A percentile compares a stretch with the other conserved stretches of the same genome.
Evolutionary conservation across 1,140 invertebrate genomes (phyloP).

Genomic region (Drosophila mayri): DNA sequence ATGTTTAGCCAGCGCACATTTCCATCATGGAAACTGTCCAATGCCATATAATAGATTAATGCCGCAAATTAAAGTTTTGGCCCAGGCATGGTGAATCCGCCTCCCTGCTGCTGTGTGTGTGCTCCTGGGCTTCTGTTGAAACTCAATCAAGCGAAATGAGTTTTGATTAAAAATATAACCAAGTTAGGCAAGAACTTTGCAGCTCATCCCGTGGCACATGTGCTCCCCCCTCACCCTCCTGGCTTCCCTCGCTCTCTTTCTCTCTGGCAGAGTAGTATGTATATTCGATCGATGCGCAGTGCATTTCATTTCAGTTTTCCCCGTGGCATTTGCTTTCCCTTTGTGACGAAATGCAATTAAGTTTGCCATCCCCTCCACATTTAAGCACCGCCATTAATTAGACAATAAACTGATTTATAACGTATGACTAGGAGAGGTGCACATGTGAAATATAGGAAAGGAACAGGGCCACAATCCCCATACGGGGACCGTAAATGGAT

Average conservation of each 20-base stretch:
- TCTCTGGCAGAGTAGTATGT: too few relatives aligned
- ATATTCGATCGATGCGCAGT: slow-evolving; percentile 33
- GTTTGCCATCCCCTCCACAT: slow-evolving; percentile 2
- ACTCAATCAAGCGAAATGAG: slow-evolving; percentile 79
- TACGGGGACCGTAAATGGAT: neutral
- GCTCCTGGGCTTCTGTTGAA: slow-evolving; percentile 59
- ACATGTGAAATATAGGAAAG: neutral
- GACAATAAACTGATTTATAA: slow-evolving; percentile 74
- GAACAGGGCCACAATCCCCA: neutral
- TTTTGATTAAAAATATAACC: slow-evolving; percentile 82
- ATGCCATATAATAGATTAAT: slow-evolving; percentile 33
- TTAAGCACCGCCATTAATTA: slow-evolving; percentile 58
- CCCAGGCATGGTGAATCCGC: neutral
- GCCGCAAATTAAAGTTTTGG: slow-evolving; percentile 45
- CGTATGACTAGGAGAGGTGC: slow-evolving; percentile 14
- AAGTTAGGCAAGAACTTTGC: slow-evolving; percentile 60
- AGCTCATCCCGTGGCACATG: slow-evolving; percentile 39
- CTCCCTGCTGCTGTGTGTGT: neutral
- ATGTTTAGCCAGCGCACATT: slow-evolving; percentile 25
- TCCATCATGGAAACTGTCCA: slow-evolving; percentile 41
- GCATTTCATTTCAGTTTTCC: slow-evolving; percentile 45
- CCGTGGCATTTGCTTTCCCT: slow-evolving; percentile 45
- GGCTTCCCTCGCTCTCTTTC: too few relatives aligned
- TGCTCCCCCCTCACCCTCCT: neutral
- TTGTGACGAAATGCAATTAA: slow-evolving; percentile 58